Evolutionary conservation across 2,113 vertebrate genomes (phyloP).

Genomic region (Calyptommatus sinebrachiatus): DNA sequence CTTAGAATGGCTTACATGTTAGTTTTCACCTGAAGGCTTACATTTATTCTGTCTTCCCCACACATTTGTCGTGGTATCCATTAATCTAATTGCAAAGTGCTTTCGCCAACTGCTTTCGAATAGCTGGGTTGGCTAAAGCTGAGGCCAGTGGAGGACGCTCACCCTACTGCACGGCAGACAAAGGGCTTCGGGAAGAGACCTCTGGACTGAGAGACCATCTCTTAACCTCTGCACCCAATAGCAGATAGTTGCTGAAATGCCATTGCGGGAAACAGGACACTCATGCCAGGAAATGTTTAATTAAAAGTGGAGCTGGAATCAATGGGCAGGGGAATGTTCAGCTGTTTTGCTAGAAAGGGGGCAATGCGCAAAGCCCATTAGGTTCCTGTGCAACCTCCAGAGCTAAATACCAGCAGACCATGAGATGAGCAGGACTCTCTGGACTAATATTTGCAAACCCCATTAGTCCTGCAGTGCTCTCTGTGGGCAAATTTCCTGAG

Average conservation of each 20-base stretch:
- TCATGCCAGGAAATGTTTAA: conserved; percentile 37
- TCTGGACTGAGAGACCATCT: too few relatives aligned
- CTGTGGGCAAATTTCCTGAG: not conserved
- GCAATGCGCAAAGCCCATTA: conserved; percentile 33
- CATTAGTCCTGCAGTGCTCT: not conserved
- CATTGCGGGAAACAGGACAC: not conserved
- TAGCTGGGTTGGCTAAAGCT: too few relatives aligned
- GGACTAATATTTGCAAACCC: not conserved
- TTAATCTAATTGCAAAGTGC: too few relatives aligned
- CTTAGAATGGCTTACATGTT: too few relatives aligned
- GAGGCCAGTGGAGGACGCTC: too few relatives aligned
- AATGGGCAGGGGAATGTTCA: conserved; percentile 15
- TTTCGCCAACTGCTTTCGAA: too few relatives aligned
- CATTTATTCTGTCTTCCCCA: too few relatives aligned
- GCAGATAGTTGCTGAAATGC: not conserved
- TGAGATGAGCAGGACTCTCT: not conserved
- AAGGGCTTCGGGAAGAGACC: too few relatives aligned
- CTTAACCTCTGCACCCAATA: not conserved
- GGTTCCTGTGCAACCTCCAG: not conserved
- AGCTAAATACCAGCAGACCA: conserved; percentile 17
- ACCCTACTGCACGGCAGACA: too few relatives aligned
- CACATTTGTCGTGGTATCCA: too few relatives aligned
- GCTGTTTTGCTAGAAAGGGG: not conserved
- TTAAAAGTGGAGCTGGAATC: conserved; percentile 29
- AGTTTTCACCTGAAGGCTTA: too few relatives aligned